phyloP scores from a whole-genome alignment of 92 coral and sea anemone species.

The Nematostella vectensis region DNA sequence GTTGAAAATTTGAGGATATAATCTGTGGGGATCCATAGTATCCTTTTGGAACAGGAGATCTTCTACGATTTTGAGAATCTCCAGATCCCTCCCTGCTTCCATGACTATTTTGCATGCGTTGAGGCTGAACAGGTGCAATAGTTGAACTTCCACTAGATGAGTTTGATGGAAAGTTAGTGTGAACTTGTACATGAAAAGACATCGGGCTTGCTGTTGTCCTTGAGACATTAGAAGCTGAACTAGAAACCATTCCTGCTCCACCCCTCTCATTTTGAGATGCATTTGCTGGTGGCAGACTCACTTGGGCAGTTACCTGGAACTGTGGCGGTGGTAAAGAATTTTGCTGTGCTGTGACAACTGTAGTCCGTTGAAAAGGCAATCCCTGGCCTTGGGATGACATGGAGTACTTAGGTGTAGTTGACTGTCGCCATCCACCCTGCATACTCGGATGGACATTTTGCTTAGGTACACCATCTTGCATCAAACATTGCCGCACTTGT shows the following conservation, averaged over 20 bases:
- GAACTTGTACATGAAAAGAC: conserved; percentile 80
- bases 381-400: conserved; percentile 12
- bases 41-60: conserved; percentile 39
- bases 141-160: conserved; percentile 19
- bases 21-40: conserved; percentile 20
- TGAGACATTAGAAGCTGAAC: conserved; percentile 20
- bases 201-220: conserved; percentile 51
- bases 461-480: conserved; percentile 10
- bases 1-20: conserved; percentile 21
- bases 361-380: conserved; percentile 8
- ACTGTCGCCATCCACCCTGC: conserved; percentile 62
- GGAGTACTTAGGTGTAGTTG: conserved; percentile 20
- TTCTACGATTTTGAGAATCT: conserved; percentile 12
- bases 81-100: conserved; percentile 35
- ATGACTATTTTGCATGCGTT: conserved; percentile 18
- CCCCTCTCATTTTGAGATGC: conserved; percentile 22
- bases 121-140: conserved; percentile 40
- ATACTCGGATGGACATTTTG: conserved; percentile 31
- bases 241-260: conserved; percentile 8
- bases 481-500: not conserved
- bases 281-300: conserved; percentile 43
- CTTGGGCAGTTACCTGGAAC: conserved; percentile 87
- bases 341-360: conserved; percentile 24
- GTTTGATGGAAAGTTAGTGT: conserved; percentile 43
- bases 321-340: conserved; percentile 58